Percentiles rank a stretch among this genome's conserved stretches.
Conservation (phyloP, 2,113 vertebrate genomes). For the Herpailurus yagouaroundi region DNA sequence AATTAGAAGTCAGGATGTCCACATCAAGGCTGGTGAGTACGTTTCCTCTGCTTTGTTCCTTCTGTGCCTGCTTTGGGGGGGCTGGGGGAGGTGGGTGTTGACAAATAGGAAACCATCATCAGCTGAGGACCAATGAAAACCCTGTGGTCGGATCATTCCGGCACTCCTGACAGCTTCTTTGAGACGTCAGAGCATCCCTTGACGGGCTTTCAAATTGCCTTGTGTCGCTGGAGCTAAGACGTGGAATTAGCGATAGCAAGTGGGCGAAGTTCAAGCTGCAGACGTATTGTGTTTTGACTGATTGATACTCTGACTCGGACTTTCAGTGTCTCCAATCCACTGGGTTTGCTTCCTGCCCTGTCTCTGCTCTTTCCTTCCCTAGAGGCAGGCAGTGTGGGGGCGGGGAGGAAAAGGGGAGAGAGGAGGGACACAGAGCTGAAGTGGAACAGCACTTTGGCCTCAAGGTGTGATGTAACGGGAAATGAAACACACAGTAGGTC, state of each 20-base stretch:
- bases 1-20: slow-evolving; percentile 99
- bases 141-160: rapidly evolving
- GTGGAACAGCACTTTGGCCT: not conserved
- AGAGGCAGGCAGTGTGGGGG: not conserved
- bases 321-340: not conserved
- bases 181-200: no score
- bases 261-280: not conserved
- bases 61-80: rapidly evolving
- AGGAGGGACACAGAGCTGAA: not conserved
- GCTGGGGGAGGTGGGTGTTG: not conserved
- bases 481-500: not conserved
- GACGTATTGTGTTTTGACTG: not conserved
- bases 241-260: no score
- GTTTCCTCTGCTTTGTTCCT: rapidly evolving
- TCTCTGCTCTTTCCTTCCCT: not conserved
- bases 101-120: rapidly evolving
- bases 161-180: no score
- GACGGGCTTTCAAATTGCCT: no score
- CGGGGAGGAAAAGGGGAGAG: not conserved
- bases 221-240: not conserved
- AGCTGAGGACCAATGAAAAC: not conserved
- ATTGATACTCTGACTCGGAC: not conserved
- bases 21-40: slow-evolving; percentile 98
- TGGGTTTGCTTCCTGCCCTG: not conserved
- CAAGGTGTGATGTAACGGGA: rapidly evolving